Conservation (phyloP, 1,140 invertebrate species). For the Polyergus mexicanus region DNA sequence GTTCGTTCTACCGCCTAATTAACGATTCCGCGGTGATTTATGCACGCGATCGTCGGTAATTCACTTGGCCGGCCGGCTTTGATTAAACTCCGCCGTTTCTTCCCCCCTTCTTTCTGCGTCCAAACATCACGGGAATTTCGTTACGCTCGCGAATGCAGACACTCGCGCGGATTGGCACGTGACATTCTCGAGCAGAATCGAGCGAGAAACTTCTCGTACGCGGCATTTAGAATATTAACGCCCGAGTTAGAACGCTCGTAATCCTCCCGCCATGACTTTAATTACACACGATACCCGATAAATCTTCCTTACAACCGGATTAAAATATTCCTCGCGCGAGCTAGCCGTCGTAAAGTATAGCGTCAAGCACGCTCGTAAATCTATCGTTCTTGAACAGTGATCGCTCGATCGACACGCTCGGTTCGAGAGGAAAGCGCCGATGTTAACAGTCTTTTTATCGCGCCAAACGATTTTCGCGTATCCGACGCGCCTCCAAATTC, state of each 20-base stretch:
- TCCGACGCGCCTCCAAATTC: neutral
- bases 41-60: conserved; percentile 58
- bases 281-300: conserved; percentile 43
- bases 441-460: no score
- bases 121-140: conserved; percentile 64
- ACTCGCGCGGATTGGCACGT: conserved; percentile 69
- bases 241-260: conserved; percentile 50
- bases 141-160: conserved; percentile 42
- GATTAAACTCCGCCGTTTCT: conserved; percentile 59
- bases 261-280: conserved; percentile 53
- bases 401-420: neutral
- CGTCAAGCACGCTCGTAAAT: conserved; percentile 23
- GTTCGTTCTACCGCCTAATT: conserved; percentile 68
- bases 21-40: conserved; percentile 76
- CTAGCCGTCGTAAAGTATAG: neutral
- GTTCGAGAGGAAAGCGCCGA: neutral
- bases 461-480: no score
- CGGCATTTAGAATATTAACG: conserved; percentile 74
- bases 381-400: neutral
- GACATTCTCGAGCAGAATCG: conserved; percentile 83
- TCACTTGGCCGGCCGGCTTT: conserved; percentile 35
- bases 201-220: conserved; percentile 77
- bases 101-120: neutral
- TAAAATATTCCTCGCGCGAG: neutral
- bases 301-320: conserved; percentile 24